Percentiles rank a stretch among this genome's conserved stretches.
Conservation (phyloP, 2,888 invertebrate genomes). For the Anoplius nigerrimus region DNA sequence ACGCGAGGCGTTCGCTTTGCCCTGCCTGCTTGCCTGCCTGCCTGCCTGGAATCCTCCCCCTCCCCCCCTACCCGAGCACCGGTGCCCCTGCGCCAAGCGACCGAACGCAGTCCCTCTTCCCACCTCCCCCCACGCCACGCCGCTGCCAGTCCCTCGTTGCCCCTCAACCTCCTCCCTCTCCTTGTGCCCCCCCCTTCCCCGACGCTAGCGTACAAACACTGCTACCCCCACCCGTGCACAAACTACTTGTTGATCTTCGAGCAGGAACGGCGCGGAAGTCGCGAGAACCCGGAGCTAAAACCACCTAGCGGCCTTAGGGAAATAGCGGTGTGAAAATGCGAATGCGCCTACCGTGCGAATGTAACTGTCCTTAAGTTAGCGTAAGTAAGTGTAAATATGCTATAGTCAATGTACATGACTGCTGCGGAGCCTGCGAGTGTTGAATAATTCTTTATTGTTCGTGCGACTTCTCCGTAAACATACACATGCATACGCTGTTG, state of each 20-base stretch:
- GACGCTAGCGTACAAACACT: slow-evolving; percentile 50
- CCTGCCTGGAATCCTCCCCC: slow-evolving; percentile 30
- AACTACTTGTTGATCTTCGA: slow-evolving; percentile 63
- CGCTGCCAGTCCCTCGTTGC: slow-evolving; percentile 16
- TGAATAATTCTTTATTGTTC: no score
- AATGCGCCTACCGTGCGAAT: no score
- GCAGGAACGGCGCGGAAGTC: slow-evolving; percentile 44
- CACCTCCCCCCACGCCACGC: slow-evolving; percentile 24
- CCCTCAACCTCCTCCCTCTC: neutral
- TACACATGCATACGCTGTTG: no score
- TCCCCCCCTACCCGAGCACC: slow-evolving; percentile 15
- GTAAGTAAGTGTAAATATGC: no score
- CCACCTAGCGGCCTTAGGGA: no score
- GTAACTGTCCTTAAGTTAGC: no score
- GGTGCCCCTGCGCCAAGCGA: slow-evolving; percentile 4
- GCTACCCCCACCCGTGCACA: slow-evolving; percentile 36
- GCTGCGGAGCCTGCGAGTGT: no score
- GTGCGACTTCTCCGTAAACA: no score
- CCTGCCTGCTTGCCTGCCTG: slow-evolving; percentile 34
- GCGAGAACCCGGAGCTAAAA: no score
- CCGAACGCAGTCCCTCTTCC: slow-evolving; percentile 11
- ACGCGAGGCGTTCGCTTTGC: slow-evolving; percentile 51
- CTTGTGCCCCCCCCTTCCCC: slow-evolving; percentile 22
- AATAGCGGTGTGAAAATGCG: no score
- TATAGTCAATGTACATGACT: no score